Base-by-base conservation (phyloP, 2,888 invertebrate genomes). In the Gnatocerus cornutus region DNA sequence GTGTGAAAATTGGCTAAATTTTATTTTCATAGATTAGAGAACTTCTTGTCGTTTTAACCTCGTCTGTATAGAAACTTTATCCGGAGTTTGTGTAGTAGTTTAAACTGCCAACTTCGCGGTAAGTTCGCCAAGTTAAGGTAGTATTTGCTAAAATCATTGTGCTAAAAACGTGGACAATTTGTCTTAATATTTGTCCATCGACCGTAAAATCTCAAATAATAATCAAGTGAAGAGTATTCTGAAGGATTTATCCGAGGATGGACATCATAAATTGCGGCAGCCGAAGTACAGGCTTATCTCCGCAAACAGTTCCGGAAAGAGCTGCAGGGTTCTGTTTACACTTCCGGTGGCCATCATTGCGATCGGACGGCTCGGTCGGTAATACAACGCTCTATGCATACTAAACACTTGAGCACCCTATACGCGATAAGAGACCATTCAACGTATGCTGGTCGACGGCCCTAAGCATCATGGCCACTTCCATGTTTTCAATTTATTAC, bases 311-410 rank as follows among this genome's bases (percentile, higher is more conserved):
- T 78, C 75, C 77, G 76, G 77, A 77, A 73, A 78, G 77, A 76
- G 78, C 77, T 76, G 75, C 76, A 73, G 77, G 77, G 76, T 74
- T 77, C 76, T 79, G 78, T 80, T 80, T 80, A 77, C 80, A 80
- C 79, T 78, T 79, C 79, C 79, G 76, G 76, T 74, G 74, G 77
- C 77, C 76, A 79, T 78, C 75, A 72, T 71, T 71, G 69, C 58
- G 73, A 74, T 74, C 65, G 64, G 69, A 59, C 64, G 69, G 64
- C 59, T 68, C 59, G 71, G 53, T 37, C 58, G 71, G 68, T 67
- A 71, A 68, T 71, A 64, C 68, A 65, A 61, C 71, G 64, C 53
- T 65, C 68, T 68, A 71, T 71, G 71, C 71, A 71, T 71, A 71
- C 61, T 71, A 71, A 71, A 71, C 64, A 74, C 74, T 74, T 73